Base-by-base conservation (phyloP, 2,888 invertebrate species). In the Zygogramma bicolorata region DNA sequence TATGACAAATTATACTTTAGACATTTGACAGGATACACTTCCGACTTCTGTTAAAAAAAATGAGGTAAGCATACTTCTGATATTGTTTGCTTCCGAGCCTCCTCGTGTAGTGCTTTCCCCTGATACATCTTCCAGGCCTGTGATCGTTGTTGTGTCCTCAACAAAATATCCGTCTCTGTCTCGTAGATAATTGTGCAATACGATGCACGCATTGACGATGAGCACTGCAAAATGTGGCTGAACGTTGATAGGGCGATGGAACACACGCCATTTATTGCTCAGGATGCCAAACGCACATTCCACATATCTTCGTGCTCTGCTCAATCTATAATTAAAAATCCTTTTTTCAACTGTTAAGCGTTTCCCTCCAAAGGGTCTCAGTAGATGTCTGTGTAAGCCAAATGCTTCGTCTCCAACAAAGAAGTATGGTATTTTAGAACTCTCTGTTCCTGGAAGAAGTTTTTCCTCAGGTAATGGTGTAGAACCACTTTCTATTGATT, bases 181-280 rank as follows among this genome's bases (percentile, higher is more conserved):
- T 10, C 75, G 42, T 15, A 75, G 68, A 65, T 53, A 73, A 42
- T 75, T 75, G 60, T 73, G 75, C 20, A 75, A 46, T 38, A 80
- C 74, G 60, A 74, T 63, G 63, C 77, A 79, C 53, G 77, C 77
- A 65, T 81, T 80, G 8, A 80, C 73, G 58, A 79, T 78, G 58
- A 67, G 62, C 10, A 68, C 67, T 27, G 77, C 77, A 72, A 78
- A 77, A 40, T 40, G 46, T 78, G 65, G 38, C 25, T 63, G 10
- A n/a, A 71, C 68, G 38, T 65, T 72, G 29, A 77, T 34, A 25
- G 75, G 66, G 22, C 79, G 59, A 66, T 81, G 80, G 46, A 81
- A 79, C 53, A 82, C 78, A 40, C 79, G 63, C 79, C 80, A 82
- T 69, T 82, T 82, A 25, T 74, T 81, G 29, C 71, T 53, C 5